These are phyloP conservation scores for Pluvialis apricaria DNA, from an alignment of 2,113 vertebrate genomes.

Conservation along the genomic window DNA sequence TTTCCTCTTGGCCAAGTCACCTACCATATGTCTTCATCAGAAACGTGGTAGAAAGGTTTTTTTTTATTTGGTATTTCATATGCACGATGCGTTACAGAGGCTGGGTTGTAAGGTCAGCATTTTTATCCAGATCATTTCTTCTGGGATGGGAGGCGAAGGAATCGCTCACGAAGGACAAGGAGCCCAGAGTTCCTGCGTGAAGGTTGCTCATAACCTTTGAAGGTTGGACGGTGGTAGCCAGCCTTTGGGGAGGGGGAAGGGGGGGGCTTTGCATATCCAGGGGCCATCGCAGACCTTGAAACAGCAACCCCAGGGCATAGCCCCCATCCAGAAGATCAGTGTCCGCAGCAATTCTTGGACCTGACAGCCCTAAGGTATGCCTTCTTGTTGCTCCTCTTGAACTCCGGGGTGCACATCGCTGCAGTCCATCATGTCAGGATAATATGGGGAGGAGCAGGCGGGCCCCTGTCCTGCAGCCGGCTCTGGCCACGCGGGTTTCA, in stretches of 20 bases:
- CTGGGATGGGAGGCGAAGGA: background rate
- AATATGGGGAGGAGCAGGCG: background rate
- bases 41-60: background rate
- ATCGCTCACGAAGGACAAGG: background rate
- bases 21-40: background rate
- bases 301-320: background rate
- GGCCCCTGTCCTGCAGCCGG: background rate
- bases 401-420: background rate
- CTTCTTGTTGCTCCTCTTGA: background rate
- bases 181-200: background rate
- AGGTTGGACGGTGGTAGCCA: background rate
- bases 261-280: background rate
- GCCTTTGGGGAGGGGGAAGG: background rate
- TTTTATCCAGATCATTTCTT: background rate
- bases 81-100: background rate
- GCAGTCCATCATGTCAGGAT: background rate
- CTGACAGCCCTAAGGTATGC: background rate
- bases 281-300: fast-evolving
- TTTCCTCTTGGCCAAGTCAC: background rate
- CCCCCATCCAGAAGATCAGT: background rate
- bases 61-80: background rate
- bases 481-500: background rate
- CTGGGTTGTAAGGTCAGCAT: background rate
- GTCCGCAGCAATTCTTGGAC: background rate
- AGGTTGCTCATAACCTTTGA: background rate